Evolutionary conservation across 2,888 invertebrate species (phyloP), one percentile per base, ranked within the genome.

Genomic region (Eilema caniola): DNA sequence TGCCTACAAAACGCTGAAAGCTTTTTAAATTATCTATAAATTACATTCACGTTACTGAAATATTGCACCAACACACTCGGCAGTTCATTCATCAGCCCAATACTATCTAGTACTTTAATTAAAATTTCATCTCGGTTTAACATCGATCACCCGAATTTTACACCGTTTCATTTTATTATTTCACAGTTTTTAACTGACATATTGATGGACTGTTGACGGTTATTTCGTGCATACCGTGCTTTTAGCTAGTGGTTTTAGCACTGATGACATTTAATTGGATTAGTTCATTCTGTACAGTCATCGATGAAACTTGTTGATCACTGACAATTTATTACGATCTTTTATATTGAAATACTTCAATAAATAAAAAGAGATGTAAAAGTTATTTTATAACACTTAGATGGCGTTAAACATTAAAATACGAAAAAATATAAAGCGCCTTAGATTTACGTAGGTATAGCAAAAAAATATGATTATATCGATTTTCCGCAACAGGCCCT

Each of bases 131-230:
- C 78, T 71, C 81, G 71, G 62, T 63, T 75, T 66, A 65, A 24
- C 73, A 69, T 74, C 79, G 31, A 80, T 85, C 85, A 83, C 76
- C 67, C 82, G 80, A 85, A 81, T 88, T 88, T 88, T 86, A 87
- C 84, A 78, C 76, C 77, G 84, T 89, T 90, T 90, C 88, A 88
- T 91, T 89, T 88, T 85, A 88, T 90, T 86, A 90, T 88, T 88
- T 88, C 81, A 78, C 81, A 78, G 83, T 85, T 85, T 86, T 86
- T 85, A 87, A 86, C 72, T 75, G 79, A 86, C 89, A 80, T 81
- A 83, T 84, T 88, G 89, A 87, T 87, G 83, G 84, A 84, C 83
- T 79, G 86, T 75, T 87, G 88, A 87, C 87, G 80, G 79, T 70
- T 71, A 70, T 88, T 86, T 88, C 86, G 79, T 79, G 78, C 84